phyloP scores from a whole-genome alignment of 2,888 invertebrate species.

The Atrina japonica region DNA sequence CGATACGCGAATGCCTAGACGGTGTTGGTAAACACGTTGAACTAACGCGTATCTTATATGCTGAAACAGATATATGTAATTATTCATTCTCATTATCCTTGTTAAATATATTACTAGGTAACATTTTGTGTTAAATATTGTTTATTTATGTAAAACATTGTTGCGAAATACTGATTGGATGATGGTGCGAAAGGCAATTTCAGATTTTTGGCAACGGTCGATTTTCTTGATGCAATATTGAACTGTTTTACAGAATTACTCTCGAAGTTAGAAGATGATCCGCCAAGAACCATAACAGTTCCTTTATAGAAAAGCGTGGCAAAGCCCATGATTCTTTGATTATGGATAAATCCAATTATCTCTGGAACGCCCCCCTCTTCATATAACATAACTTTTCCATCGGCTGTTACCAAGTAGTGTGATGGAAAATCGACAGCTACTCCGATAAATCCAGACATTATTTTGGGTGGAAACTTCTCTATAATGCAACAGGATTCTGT shows the following conservation, averaged over 20 bases:
- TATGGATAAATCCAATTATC: conserved; percentile 38
- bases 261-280: conserved; percentile 45
- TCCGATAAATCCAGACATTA: conserved; percentile 31
- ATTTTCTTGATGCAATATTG: conserved; percentile 43
- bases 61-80: too few relatives aligned
- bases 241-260: conserved; percentile 43
- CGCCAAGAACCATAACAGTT: conserved; percentile 51
- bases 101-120: too few relatives aligned
- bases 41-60: too few relatives aligned
- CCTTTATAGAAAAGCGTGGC: conserved; percentile 46
- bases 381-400: conserved; percentile 50
- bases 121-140: too few relatives aligned
- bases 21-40: too few relatives aligned
- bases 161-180: conserved; percentile 49
- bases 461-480: conserved; percentile 48
- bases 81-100: too few relatives aligned
- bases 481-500: conserved; percentile 50
- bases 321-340: conserved; percentile 45
- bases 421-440: conserved; percentile 12
- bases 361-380: conserved; percentile 39
- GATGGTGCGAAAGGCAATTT: conserved; percentile 55
- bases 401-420: conserved; percentile 52
- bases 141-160: neutral
- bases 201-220: conserved; percentile 26
- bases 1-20: too few relatives aligned